Evolutionary conservation across 2,888 invertebrate genomes (phyloP), one percentile per base, ranked within the genome.

Genomic region (Clitarchus hookeri): DNA sequence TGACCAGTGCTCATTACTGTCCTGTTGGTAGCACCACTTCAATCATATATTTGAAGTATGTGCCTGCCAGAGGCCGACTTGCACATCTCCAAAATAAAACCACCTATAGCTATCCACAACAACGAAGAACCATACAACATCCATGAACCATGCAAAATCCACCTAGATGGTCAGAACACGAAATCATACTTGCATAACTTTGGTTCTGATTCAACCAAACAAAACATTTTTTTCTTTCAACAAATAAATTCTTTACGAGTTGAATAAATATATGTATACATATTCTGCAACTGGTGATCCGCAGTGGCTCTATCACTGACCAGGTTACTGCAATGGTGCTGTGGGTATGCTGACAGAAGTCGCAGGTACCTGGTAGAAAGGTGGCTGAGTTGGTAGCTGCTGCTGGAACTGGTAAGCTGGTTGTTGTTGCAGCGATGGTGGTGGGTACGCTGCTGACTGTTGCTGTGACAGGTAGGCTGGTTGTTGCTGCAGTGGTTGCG

Each of bases 371-470:
- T 82, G 82, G 82, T 26, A 82, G 82, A 82, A 82, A 13, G 27
- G 82, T n/a, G 26, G 84, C 83, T 53, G 85, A 44, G 27, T 88
- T 85, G 48, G 87, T 84, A 36, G 87, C 87, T 44, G 87, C 77
- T 86, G 87, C 8, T 48, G 25, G n/a, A 23, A 65, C 23, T 65
- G 65, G 65, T 65, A 65, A n/a, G 65, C 8, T 8, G 19, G 65
- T 65, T 65, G 65, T n/a, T 65, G 53, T 36, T 36, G 48, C 48
- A 13, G 48, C 48, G 48, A 6, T 48, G 48, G 16, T 8, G 65
- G 65, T n/a, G 8, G 8, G 23, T 16, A 23, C 13, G 19, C 19
- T 48, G 48, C 48, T 16, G 16, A 13, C 65, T 65, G 65, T 65
- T 65, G 65, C 65, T 65, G 65, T 8, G 65, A n/a, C n/a, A n/a